Base-by-base conservation (phyloP, 2,113 vertebrate genomes). In the Plestiodon gilberti region DNA sequence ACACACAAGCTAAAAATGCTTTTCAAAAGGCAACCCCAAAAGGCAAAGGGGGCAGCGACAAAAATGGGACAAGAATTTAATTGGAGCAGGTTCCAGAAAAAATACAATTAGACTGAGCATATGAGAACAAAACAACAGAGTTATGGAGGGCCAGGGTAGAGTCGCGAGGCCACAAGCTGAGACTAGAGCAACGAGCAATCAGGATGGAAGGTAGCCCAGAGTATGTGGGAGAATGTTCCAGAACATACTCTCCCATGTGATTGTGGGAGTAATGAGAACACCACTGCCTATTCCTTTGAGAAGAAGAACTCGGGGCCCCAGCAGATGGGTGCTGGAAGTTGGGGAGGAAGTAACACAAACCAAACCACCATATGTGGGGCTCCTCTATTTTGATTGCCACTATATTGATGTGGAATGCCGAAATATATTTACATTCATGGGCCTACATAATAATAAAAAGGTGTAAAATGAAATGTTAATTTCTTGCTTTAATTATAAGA, bases 401-500 rank as follows among this genome's bases (percentile, higher is more conserved):
- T 81, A 48, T 20, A 86, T 74, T 85, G 89, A 65, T 86, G 55
- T 22, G 81, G 89, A 89, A 67, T 22, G 48, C 30, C 84, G 28
- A 20, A 71, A 13, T 70, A 79, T 33, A 61, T 67, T 87, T 93
- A 89, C 71, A 81, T 76, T 82, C 82, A 20, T n/a, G 59, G 18
- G 22, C 85, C 77, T 85, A 76, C 8, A 35, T 30, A 77, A 0
- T 67, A 43, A 4, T 17, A 10, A 30, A 62, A 82, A 13, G 20
- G 10, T 7, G 22, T 14, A 20, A 71, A 89, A 90, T 17, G 25
- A 70, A 80, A 86, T 79, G 84, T 86, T 84, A 86, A 17, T 89
- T 82, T 69, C 59, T 61, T 74, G 18, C 25, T 77, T 83, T 74
- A 89, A 90, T 38, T 78, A 84, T 15, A 88, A 84, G 43, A 94